phyloP scores from a whole-genome alignment of 2,113 vertebrate species.

The Menura novaehollandiae region DNA sequence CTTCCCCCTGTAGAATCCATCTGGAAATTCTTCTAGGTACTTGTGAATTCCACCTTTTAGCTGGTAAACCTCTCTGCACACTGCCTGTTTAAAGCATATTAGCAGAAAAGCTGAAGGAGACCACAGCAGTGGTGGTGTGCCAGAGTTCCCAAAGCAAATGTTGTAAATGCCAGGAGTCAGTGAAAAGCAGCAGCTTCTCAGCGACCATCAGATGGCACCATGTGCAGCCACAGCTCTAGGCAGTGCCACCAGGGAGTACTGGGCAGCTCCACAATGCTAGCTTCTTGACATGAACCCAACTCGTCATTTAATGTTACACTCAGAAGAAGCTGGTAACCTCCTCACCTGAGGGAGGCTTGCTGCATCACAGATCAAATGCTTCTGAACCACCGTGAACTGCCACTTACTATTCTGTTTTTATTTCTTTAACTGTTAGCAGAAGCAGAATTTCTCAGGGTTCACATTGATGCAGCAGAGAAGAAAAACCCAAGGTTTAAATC shows the following conservation, averaged over 20 bases:
- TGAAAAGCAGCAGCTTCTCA: not conserved
- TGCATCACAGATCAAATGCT: not conserved
- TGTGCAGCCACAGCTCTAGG: not conserved
- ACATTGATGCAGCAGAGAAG: not conserved
- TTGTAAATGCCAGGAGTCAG: not conserved
- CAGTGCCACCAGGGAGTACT: not conserved
- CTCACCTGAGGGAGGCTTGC: not conserved
- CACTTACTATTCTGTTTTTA: not conserved
- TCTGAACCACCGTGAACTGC: not conserved
- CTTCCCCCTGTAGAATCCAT: conserved; percentile 94
- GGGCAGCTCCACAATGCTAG: not conserved
- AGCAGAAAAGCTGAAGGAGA: conserved; percentile 17
- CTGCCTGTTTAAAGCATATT: conserved; percentile 74
- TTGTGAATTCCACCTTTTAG: conserved; percentile 97
- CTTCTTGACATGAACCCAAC: not conserved
- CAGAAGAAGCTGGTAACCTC: not conserved
- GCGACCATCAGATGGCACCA: not conserved
- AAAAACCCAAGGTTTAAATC: not conserved
- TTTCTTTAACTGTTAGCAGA: not conserved
- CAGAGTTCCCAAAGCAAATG: not conserved
- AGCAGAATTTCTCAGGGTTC: not conserved
- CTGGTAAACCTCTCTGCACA: conserved; percentile 93
- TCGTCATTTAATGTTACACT: not conserved
- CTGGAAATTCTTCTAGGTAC: conserved; percentile 91
- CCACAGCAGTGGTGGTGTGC: not conserved